These are phyloP conservation scores for Grus americana DNA, from an alignment of 2,113 vertebrate species.

Conservation along the genomic window DNA sequence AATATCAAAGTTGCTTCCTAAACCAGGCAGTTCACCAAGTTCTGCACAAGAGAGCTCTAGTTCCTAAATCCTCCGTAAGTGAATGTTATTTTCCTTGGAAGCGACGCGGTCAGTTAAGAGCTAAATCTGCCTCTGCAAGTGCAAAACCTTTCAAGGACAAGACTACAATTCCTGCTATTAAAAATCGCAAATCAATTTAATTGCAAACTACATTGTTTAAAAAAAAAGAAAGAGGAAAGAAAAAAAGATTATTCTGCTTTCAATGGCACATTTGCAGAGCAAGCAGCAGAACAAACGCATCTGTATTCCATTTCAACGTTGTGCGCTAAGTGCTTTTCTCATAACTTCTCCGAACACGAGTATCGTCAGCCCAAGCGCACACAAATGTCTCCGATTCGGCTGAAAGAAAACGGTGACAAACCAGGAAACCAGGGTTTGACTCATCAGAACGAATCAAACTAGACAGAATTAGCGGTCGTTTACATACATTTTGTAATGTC, in stretches of 20 bases:
- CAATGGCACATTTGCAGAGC: not conserved
- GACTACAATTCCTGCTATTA: not conserved
- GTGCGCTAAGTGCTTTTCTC: not conserved
- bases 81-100: not conserved
- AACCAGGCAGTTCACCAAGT: not conserved
- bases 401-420: not conserved
- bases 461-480: not conserved
- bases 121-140: not conserved
- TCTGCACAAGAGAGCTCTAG: not conserved
- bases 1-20: not conserved
- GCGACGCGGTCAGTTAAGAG: not conserved
- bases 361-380: not conserved
- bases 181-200: slow-evolving; percentile 20
- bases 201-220: not conserved
- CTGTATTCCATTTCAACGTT: not conserved
- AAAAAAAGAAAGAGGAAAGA: not conserved
- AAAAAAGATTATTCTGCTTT: not conserved
- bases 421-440: not conserved
- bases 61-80: not conserved
- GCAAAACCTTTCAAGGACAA: slow-evolving; percentile 34
- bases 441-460: not conserved
- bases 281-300: slow-evolving; percentile 20
- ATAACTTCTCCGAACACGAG: not conserved
- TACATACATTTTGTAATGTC: not conserved
- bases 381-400: accelerated